Conservation (phyloP, 2,888 invertebrate genomes). For the Agriotes lineatus region DNA sequence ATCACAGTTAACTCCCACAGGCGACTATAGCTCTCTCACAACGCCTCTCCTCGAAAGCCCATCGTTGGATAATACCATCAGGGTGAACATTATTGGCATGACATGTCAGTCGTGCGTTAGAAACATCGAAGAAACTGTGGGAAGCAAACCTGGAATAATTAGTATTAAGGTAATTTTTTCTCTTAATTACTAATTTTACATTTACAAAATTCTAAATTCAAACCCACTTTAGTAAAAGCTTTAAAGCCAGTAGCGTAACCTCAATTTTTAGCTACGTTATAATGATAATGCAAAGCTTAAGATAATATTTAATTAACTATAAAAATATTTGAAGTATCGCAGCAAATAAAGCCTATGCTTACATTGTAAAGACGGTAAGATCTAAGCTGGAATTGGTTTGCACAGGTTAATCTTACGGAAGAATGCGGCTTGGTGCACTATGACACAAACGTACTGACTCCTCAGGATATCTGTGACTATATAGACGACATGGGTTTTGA, state of each 20-base stretch:
- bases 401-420: slow-evolving; percentile 77
- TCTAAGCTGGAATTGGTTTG: no score
- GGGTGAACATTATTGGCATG: slow-evolving; percentile 84
- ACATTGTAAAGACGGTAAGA: no score
- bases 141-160: slow-evolving; percentile 75
- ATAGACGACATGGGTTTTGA: slow-evolving; percentile 94
- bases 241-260: no score
- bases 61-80: slow-evolving; percentile 56
- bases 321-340: no score
- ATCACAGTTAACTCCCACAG: slow-evolving; percentile 53
- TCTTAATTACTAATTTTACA: neutral
- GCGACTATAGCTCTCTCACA: slow-evolving; percentile 50
- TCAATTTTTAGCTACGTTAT: no score
- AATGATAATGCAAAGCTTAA: no score
- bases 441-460: slow-evolving; percentile 72
- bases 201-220: no score
- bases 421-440: slow-evolving; percentile 81
- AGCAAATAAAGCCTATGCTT: no score
- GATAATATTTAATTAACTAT: no score
- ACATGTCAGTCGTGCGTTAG: slow-evolving; percentile 92
- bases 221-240: no score
- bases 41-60: slow-evolving; percentile 33
- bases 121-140: slow-evolving; percentile 81
- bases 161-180: slow-evolving; percentile 69
- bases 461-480: slow-evolving; percentile 75